phyloP scores from a whole-genome alignment of 2,797 vertebrate genomes.

The Cyprinodon diabolis region DNA sequence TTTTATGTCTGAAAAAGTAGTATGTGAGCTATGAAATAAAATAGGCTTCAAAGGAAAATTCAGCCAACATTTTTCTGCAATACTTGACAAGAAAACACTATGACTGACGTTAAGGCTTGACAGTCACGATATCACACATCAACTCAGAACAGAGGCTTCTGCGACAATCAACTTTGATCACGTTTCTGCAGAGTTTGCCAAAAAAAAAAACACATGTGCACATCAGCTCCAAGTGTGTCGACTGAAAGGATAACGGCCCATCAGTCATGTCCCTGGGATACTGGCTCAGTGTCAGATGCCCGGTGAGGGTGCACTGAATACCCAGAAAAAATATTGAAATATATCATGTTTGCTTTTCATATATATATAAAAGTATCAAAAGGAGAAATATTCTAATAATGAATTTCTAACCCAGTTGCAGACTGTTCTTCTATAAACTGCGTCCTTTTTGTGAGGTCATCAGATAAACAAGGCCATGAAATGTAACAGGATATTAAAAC shows the following conservation, averaged over 20 bases:
- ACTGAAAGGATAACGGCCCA: conserved; percentile 35
- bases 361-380: too few relatives aligned
- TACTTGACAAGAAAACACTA: not conserved
- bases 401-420: not conserved
- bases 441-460: not conserved
- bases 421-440: not conserved
- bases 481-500: conserved; percentile 16
- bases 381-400: not conserved
- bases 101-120: not conserved
- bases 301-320: not conserved
- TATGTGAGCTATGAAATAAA: not conserved
- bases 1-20: not conserved
- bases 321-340: not conserved
- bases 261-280: conserved; percentile 33
- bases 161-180: not conserved
- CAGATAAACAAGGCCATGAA: conserved; percentile 7
- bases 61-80: not conserved
- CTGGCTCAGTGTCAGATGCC: conserved; percentile 16
- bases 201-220: conserved; percentile 27
- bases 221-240: conserved; percentile 19
- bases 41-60: not conserved
- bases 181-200: conserved; percentile 3
- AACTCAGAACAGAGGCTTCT: not conserved
- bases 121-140: not conserved
- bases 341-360: not conserved